Conservation (phyloP, 2,113 vertebrate species). For the Engystomops pustulosus region DNA sequence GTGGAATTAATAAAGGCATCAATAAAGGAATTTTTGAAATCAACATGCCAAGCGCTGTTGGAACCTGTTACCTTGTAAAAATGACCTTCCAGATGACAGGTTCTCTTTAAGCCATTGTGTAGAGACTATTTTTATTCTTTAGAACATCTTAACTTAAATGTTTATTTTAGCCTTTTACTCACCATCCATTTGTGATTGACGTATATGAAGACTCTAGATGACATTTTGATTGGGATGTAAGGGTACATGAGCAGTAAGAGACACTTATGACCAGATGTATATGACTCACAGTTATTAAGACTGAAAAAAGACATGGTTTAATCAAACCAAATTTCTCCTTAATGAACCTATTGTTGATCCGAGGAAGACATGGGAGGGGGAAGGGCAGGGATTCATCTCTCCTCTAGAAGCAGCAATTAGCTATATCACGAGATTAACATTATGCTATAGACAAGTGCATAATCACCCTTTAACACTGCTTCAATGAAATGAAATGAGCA, state of each 20-base stretch:
- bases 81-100: too few species aligned
- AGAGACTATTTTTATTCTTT: too few species aligned
- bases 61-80: too few species aligned
- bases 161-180: too few species aligned
- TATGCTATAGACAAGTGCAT: background rate
- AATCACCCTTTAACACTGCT: background rate
- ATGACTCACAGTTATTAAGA: conserved; percentile 2
- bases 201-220: background rate
- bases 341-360: conserved; percentile 11
- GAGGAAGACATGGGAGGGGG: background rate
- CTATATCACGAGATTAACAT: background rate
- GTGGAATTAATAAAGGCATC: too few species aligned
- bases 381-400: background rate
- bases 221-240: background rate
- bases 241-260: conserved; percentile 6
- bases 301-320: background rate
- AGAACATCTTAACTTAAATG: too few species aligned
- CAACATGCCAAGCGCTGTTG: too few species aligned
- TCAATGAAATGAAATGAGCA: background rate
- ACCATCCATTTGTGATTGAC: too few species aligned
- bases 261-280: conserved; percentile 2
- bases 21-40: too few species aligned
- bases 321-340: conserved; percentile 13
- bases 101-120: too few species aligned
- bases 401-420: background rate